These are phyloP conservation scores for Gymnoscelis rufifasciata DNA, from an alignment of 2,888 invertebrate genomes.

Conservation along the genomic window DNA sequence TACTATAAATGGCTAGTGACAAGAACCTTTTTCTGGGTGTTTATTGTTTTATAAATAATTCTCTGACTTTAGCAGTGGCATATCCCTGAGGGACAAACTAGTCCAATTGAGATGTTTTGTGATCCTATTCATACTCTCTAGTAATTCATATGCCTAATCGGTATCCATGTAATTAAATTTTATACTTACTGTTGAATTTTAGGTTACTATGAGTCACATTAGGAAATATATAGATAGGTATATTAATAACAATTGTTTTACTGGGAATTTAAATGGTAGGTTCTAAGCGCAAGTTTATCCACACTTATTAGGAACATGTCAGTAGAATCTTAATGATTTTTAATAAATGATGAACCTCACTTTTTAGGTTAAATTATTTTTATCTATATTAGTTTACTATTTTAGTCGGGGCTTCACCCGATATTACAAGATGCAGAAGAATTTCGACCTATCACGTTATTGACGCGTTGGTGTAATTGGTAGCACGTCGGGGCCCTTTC, in stretches of 20 bases:
- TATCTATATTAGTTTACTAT: too few species aligned
- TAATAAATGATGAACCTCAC: too few species aligned
- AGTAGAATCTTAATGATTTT: too few species aligned
- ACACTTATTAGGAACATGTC: too few species aligned
- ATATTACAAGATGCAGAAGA: too few species aligned
- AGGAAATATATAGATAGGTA: conserved; percentile 11
- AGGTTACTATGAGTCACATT: conserved; percentile 11
- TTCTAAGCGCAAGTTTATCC: too few species aligned
- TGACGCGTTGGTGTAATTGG: too few species aligned
- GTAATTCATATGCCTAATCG: neutral
- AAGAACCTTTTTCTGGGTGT: neutral
- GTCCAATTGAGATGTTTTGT: conserved; percentile 37
- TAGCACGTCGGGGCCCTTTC: too few species aligned
- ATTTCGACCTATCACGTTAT: too few species aligned
- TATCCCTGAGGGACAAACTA: conserved; percentile 35
- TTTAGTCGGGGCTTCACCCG: too few species aligned
- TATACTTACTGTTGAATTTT: conserved; percentile 12
- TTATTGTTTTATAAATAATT: neutral
- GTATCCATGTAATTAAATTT: conserved; percentile 5
- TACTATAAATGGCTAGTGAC: too few species aligned
- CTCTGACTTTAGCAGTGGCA: conserved; percentile 31
- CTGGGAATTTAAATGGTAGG: neutral
- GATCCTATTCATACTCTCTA: conserved; percentile 20
- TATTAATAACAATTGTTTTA: conserved; percentile 1
- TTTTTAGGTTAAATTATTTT: too few species aligned